phyloP scores from a whole-genome alignment of 2,888 invertebrate species.

The Hypselothyrea guttata region DNA sequence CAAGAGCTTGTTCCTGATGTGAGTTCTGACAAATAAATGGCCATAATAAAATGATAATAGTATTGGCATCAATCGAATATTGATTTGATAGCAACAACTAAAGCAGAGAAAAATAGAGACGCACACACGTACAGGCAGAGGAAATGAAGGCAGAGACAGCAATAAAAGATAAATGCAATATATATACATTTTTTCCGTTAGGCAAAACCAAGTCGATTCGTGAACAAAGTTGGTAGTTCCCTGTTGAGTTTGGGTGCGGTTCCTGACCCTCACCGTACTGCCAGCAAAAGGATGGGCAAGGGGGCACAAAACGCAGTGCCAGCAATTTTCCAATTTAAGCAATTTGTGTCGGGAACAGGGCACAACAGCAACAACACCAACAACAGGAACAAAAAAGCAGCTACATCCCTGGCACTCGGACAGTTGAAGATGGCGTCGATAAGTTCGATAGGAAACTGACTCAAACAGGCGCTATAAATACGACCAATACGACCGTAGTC shows the following conservation, averaged over 20 bases:
- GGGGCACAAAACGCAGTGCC: constrained; percentile 56
- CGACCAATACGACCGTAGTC: no score
- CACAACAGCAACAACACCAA: constrained; percentile 16
- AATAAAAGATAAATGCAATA: constrained; percentile 76
- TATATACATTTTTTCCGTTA: constrained; percentile 47
- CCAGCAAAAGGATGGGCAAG: neutral
- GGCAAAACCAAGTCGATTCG: constrained; percentile 47
- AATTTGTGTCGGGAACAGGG: constrained; percentile 64
- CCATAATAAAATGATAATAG: constrained; percentile 78
- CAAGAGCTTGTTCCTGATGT: constrained; percentile 33
- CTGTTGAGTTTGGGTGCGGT: constrained; percentile 4
- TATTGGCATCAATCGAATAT: constrained; percentile 77
- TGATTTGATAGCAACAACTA: constrained; percentile 66
- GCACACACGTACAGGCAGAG: neutral
- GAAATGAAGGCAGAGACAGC: constrained; percentile 24
- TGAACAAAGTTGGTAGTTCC: constrained; percentile 30
- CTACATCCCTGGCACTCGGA: constrained; percentile 25
- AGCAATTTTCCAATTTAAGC: constrained; percentile 77
- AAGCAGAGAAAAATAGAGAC: constrained; percentile 5
- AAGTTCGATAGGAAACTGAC: constrained; percentile 54
- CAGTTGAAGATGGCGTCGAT: constrained; percentile 51
- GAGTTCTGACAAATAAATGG: constrained; percentile 66
- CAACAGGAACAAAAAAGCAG: constrained; percentile 4
- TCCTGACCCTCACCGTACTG: neutral
- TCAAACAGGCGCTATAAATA: constrained; percentile 43